phyloP scores from a whole-genome alignment of 1,140 invertebrate genomes.

The Bursaphelenchus mucronatus region DNA sequence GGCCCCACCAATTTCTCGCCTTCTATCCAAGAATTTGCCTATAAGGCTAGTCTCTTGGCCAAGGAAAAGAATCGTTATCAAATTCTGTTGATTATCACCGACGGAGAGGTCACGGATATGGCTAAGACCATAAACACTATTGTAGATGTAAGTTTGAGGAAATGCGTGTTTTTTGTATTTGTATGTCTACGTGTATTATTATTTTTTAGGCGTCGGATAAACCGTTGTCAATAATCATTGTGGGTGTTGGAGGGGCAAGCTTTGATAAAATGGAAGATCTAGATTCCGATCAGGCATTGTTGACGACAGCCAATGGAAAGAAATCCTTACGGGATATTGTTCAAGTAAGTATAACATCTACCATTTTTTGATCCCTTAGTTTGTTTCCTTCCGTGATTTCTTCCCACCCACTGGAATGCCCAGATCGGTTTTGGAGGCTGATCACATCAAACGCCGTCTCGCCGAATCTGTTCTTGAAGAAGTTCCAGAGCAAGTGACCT shows the following conservation, averaged over 20 bases:
- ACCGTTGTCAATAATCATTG: constrained; percentile 44
- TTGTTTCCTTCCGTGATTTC: constrained; percentile 53
- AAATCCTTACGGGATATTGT: constrained; percentile 35
- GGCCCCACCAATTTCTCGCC: constrained; percentile 71
- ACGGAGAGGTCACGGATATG: constrained; percentile 67
- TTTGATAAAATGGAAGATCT: constrained; percentile 50
- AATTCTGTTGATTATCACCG: constrained; percentile 69
- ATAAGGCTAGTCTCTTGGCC: constrained; percentile 59
- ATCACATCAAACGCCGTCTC: constrained; percentile 24
- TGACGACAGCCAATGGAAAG: constrained; percentile 26
- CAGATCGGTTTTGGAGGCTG: constrained; percentile 13
- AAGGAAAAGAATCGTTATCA: constrained; percentile 62
- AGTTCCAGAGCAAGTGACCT: constrained; percentile 42
- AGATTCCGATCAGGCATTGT: constrained; percentile 28
- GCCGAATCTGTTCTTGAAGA: constrained; percentile 42
- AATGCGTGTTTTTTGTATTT: constrained; percentile 7
- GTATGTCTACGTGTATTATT: not conserved
- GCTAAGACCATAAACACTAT: constrained; percentile 39
- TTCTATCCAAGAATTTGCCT: constrained; percentile 66
- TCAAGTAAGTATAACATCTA: constrained; percentile 18
- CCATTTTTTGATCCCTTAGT: constrained; percentile 24
- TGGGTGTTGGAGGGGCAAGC: constrained; percentile 42
- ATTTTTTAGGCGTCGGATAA: constrained; percentile 24
- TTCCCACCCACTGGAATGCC: constrained; percentile 27
- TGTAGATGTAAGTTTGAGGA: constrained; percentile 39